Base-by-base conservation (phyloP, 2,797 vertebrate genomes). In the Coilia nasus region DNA sequence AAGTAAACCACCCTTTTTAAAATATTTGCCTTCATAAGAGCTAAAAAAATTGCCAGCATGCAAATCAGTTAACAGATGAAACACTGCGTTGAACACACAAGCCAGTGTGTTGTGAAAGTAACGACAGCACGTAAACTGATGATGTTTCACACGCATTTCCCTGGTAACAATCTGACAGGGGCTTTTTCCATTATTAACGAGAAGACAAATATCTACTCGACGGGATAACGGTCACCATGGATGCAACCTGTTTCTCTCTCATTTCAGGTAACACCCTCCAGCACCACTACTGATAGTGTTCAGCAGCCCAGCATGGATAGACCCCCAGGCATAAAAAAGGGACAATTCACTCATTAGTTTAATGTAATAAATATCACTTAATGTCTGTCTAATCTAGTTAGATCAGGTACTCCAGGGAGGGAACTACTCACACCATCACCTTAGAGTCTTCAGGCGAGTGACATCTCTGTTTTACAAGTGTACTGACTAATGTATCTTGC, bases 111-210 rank as follows among this genome's bases (percentile, higher is more conserved):
- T 41, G 7, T 78, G 71, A 78, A 21, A 78, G 71, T 35, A 78
- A 78, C 7, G 35, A 78, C 31, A 75, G 35, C 71, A n/a, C 10
- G 71, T 7, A 19, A 78, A 44, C 35, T 21, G 31, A 35, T 19
- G 6, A 19, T 96, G 93, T 94, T 96, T 96, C 95, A 94, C 93
- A 95, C 91, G 82, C 94, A 92, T 92, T 92, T 95, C 95, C 92
- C 94, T 91, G 90, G 96, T 95, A 95, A 94, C 94, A 96, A 95
- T 93, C 96, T 96, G 94, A 94, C 91, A 6, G 90, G 92, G 92
- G 91, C 71, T 93, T 21, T 95, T 94, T 95, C 35, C 94, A 95
- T 93, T 94, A 94, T 93, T 92, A 88, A 78, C 91, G 91, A 93
- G 91, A 92, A 94, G 94, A 91, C 92, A 89, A 90, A 92, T 92